Conservation (phyloP, 2,888 invertebrate species). For the Choreutis nemorana region DNA sequence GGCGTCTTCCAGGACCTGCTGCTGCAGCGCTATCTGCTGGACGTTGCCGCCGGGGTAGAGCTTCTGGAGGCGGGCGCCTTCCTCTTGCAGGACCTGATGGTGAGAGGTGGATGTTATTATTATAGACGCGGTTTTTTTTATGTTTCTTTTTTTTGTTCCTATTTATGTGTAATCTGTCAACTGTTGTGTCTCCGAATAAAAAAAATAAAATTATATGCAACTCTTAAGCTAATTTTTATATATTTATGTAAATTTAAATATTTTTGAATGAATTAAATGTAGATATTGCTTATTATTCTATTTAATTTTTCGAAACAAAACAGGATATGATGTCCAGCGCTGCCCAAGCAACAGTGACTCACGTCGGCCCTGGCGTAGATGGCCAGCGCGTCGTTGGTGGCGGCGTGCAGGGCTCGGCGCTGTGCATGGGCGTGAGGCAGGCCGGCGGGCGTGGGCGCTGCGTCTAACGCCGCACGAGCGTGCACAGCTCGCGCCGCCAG, state of each 20-base stretch:
- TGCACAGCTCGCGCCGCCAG: conserved; percentile 87
- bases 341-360: no score
- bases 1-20: conserved; percentile 83
- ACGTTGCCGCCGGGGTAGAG: conserved; percentile 94
- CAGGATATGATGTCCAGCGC: no score
- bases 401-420: conserved; percentile 87
- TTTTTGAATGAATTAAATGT: no score
- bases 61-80: conserved; percentile 85
- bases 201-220: no score
- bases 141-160: no score
- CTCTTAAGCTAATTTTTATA: no score
- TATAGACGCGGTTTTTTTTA: no score
- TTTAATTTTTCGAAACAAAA: no score
- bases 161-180: no score
- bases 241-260: no score
- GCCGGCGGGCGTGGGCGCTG: conserved; percentile 75
- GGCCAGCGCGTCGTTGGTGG: conserved; percentile 87
- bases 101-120: no score
- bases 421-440: conserved; percentile 85
- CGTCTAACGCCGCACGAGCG: conserved; percentile 85
- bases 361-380: conserved; percentile 89
- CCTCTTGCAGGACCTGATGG: conserved; percentile 86
- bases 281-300: no score
- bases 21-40: conserved; percentile 86
- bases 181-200: neutral